Conservation (phyloP, 2,888 invertebrate species). For the Teleogryllus oceanicus region DNA sequence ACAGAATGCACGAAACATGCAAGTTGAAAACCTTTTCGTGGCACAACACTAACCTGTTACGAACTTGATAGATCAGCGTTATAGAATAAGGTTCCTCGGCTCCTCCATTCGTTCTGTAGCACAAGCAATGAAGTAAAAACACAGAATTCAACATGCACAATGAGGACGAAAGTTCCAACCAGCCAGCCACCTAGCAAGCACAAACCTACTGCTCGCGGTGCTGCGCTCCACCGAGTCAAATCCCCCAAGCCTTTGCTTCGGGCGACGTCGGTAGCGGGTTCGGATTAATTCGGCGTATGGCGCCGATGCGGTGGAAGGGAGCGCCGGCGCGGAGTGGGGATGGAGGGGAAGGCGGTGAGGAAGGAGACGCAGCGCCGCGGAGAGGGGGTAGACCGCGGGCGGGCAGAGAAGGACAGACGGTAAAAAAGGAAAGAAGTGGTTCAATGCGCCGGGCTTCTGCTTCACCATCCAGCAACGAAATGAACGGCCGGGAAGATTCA, state of each 20-base stretch:
- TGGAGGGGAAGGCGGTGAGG: slow-evolving; percentile 25
- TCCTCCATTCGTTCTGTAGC: slow-evolving; percentile 29
- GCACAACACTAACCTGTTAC: slow-evolving; percentile 29
- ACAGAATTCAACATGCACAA: slow-evolving; percentile 29
- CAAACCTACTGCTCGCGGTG: slow-evolving; percentile 35
- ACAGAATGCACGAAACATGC: slow-evolving; percentile 21
- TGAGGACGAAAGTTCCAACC: slow-evolving; percentile 27
- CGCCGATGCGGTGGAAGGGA: slow-evolving; percentile 20
- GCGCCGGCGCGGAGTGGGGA: slow-evolving; percentile 28
- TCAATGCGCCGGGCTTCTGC: slow-evolving; percentile 28
- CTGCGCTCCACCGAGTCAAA: slow-evolving; percentile 32
- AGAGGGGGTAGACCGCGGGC: slow-evolving; percentile 22
- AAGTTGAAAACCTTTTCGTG: slow-evolving; percentile 1
- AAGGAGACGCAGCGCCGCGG: slow-evolving; percentile 18
- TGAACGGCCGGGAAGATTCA: slow-evolving; percentile 28
- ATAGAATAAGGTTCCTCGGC: slow-evolving; percentile 22
- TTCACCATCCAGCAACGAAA: slow-evolving; percentile 31
- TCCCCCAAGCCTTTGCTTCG: slow-evolving; percentile 34
- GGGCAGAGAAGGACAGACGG: slow-evolving; percentile 24
- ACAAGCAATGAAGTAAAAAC: slow-evolving; percentile 30
- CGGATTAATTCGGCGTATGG: slow-evolving; percentile 34
- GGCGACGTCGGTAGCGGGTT: slow-evolving; percentile 33
- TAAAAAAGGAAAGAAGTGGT: slow-evolving; percentile 31
- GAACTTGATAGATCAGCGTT: slow-evolving; percentile 22
- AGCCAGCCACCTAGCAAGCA: slow-evolving; percentile 35